Base-by-base conservation (phyloP, 2,113 vertebrate genomes). In the Cyprinus carpio region DNA sequence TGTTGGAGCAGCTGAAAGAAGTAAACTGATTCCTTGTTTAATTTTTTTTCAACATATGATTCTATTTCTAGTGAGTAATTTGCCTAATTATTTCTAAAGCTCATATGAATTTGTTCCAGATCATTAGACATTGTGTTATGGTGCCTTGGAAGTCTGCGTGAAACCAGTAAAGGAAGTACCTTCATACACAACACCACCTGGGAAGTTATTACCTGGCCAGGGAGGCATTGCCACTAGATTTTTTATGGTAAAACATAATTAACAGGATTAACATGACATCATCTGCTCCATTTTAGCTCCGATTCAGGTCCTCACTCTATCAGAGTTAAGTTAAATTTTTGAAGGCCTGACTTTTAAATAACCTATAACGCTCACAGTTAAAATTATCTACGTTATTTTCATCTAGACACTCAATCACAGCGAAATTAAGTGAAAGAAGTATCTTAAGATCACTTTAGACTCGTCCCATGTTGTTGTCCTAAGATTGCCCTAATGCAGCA, bases 41-140 rank as follows among this genome's bases (percentile, higher is more conserved):
- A 13, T 74, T 43, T 29, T 20, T 18, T 16, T 51, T 11, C n/a
- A 10, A 25, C 0, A 4, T 49, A 43, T 6, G 11, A 77, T 76
- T 76, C 3, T 76, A 54, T 54, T 40, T 34, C 29, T 72, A 27
- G 74, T 1, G 4, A 27, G 15, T n/a, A 3, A 72, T 34, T 82
- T 46, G 9, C 37, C 60, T 67, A 29, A 29, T 75, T 75, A 75
- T 75, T 37, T 49, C 8, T 46, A 18, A 54, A 40, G n/a, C 75
- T 29, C 75, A 77, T 18, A 60, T 60, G 75, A 77, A 9, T 79
- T 79, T 40, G 56, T 15, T 79, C 56, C 56, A 79, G 77, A 58
- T 62, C 51, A 79, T 79, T 79, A 79, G 31, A 40, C 31, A 77
- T 11, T 49, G 11, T 16, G 12, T 60, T n/a, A 74, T 7, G 37